Conservation (phyloP, 2,888 invertebrate genomes). For the Flexamia atlantica region DNA sequence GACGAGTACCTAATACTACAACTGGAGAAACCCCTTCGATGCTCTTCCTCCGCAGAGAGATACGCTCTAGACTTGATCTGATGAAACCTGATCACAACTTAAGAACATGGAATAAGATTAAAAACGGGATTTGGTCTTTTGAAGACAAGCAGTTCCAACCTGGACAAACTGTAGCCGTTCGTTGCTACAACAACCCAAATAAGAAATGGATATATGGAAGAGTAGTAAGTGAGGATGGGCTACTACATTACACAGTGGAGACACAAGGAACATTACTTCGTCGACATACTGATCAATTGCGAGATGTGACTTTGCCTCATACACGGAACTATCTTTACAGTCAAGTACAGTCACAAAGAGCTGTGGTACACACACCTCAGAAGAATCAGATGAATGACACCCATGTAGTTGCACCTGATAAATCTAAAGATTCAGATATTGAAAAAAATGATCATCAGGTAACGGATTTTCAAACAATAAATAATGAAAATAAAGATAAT, state of each 20-base stretch:
- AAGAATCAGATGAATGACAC: no score
- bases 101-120: not conserved
- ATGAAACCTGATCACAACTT: constrained; percentile 11
- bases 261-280: no score
- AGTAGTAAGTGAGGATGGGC: not conserved
- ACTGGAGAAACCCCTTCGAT: not conserved
- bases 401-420: no score
- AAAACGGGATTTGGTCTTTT: not conserved
- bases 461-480: no score
- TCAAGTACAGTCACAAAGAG: no score
- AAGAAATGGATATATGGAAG: not conserved
- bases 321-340: no score
- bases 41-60: constrained; percentile 27
- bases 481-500: no score
- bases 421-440: no score
- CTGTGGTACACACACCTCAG: no score
- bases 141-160: not conserved
- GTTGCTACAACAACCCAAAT: not conserved
- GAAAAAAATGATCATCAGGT: no score
- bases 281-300: no score
- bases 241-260: not conserved
- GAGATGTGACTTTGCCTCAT: no score
- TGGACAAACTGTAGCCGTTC: not conserved
- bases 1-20: not conserved
- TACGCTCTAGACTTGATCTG: constrained; percentile 1